These are phyloP conservation scores for Porites lutea DNA, from an alignment of 64 coral and sea anemone genomes.

Conservation along the genomic window DNA sequence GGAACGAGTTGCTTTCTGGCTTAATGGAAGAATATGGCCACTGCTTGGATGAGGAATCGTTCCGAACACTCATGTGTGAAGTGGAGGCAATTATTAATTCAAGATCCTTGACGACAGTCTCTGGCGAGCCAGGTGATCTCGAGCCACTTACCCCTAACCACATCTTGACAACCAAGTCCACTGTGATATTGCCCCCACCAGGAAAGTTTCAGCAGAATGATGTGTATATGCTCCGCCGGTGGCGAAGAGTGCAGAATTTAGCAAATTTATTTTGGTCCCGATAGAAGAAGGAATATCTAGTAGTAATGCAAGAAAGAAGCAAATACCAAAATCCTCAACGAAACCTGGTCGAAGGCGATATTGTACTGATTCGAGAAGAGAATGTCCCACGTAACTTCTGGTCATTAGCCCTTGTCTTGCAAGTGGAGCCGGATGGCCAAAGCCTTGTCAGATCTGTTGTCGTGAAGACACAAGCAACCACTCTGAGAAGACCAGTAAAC, in stretches of 20 bases:
- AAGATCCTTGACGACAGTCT: background rate
- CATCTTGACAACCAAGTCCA: slow-evolving; percentile 1
- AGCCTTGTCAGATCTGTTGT: background rate
- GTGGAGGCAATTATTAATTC: slow-evolving; percentile 34
- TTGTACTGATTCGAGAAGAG: background rate
- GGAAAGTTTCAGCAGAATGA: background rate
- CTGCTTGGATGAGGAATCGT: slow-evolving; percentile 1
- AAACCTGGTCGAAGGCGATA: background rate
- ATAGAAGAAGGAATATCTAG: background rate
- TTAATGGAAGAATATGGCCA: slow-evolving; percentile 8
- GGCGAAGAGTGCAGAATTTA: background rate
- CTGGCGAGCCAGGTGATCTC: background rate
- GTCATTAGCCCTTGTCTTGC: background rate
- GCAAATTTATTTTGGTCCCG: background rate
- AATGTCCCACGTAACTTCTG: background rate
- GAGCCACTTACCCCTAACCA: slow-evolving; percentile 11
- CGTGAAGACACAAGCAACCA: background rate
- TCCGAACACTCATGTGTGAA: slow-evolving; percentile 22
- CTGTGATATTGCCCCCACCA: slow-evolving; percentile 6
- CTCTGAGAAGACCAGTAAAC: slow-evolving; percentile 1
- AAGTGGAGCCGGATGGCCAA: background rate
- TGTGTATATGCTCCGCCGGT: background rate
- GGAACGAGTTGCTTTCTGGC: background rate
- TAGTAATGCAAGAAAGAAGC: background rate
- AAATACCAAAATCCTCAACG: background rate